Percentiles rank a stretch among this genome's conserved stretches.
These are phyloP conservation scores for Norana najaformis DNA, from an alignment of 2,888 invertebrate species.

Conservation along the genomic window DNA sequence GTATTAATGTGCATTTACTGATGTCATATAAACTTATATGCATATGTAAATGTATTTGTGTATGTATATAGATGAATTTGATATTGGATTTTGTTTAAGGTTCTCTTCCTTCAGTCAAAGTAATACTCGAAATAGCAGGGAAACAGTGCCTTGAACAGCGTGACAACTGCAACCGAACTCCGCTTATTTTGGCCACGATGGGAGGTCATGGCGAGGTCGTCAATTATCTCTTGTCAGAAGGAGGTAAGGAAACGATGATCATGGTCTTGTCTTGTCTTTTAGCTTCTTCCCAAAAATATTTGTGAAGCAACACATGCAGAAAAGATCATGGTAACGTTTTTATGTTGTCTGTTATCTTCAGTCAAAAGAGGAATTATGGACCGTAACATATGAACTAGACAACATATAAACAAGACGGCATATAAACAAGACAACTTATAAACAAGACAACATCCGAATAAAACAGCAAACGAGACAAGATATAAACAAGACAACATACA, in stretches of 20 bases:
- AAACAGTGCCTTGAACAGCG: constrained; percentile 45
- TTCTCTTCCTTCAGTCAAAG: constrained; percentile 49
- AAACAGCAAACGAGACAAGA: too few species aligned
- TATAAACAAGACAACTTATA: too few species aligned
- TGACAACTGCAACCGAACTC: constrained; percentile 56
- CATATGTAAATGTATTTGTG: too few species aligned
- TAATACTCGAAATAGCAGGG: constrained; percentile 25
- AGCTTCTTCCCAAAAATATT: neutral
- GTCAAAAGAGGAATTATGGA: neutral
- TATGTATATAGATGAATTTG: constrained; percentile 47
- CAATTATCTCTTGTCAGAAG: constrained; percentile 59
- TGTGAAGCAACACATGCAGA: neutral
- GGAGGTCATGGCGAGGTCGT: constrained; percentile 62
- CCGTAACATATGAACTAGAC: neutral
- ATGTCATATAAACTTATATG: too few species aligned
- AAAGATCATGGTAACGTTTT: neutral
- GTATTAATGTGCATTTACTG: too few species aligned
- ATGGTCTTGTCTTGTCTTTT: neutral
- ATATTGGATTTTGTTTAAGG: constrained; percentile 56
- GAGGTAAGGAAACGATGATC: constrained; percentile 49
- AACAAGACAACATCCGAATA: too few species aligned
- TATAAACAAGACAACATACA: too few species aligned
- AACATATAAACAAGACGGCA: too few species aligned
- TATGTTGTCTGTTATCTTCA: neutral
- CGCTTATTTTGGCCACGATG: constrained; percentile 59